phyloP scores from a whole-genome alignment of 1,140 invertebrate species.

The Calliphora vicina region DNA sequence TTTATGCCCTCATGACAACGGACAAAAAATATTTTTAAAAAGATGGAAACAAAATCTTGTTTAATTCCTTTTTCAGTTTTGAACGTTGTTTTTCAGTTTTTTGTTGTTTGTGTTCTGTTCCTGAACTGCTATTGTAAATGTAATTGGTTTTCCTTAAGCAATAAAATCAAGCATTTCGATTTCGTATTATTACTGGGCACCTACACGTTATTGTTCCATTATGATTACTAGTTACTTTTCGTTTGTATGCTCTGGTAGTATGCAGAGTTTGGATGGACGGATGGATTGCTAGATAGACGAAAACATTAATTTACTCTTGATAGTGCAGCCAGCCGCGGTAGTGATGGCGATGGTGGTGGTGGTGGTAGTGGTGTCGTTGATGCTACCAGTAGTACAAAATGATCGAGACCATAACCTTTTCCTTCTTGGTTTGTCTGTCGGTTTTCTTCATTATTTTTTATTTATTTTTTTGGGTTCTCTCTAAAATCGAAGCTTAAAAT shows the following conservation, averaged over 20 bases:
- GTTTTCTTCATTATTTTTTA: not conserved
- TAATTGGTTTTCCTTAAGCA: constrained; percentile 13
- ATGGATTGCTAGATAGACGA: not conserved
- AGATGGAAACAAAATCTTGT: not conserved
- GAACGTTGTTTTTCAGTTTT: too few relatives aligned
- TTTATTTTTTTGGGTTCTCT: not conserved
- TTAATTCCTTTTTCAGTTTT: not conserved
- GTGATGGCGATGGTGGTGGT: not conserved
- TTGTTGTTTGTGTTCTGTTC: not conserved
- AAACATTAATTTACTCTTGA: constrained; percentile 6
- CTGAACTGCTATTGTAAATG: constrained; percentile 5
- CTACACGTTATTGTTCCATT: constrained; percentile 5
- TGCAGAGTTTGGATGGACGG: not conserved
- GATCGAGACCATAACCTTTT: not conserved
- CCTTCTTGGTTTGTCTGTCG: not conserved
- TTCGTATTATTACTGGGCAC: constrained; percentile 12
- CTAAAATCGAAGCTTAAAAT: not conserved
- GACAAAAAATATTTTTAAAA: not conserved
- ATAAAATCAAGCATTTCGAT: constrained; percentile 1
- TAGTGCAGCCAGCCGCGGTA: not conserved
- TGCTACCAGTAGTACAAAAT: not conserved
- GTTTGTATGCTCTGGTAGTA: not conserved
- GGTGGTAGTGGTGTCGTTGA: not conserved
- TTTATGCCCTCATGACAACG: not conserved
- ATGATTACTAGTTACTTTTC: not conserved